phyloP scores from a whole-genome alignment of 1,140 invertebrate genomes.

The Orchesella cincta region DNA sequence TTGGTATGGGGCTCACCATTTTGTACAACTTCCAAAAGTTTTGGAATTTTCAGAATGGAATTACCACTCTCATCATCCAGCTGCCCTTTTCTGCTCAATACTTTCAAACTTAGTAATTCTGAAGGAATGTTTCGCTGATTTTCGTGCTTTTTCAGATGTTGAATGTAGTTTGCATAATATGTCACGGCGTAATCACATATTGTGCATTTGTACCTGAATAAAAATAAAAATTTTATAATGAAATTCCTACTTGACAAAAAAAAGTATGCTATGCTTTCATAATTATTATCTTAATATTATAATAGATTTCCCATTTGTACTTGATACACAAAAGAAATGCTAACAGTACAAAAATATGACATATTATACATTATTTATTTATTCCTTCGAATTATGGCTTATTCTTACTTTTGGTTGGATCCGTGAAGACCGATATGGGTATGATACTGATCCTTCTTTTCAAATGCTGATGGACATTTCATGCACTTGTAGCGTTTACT shows the following conservation, averaged over 20 bases:
- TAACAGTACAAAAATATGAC: neutral
- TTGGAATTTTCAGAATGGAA: constrained; percentile 56
- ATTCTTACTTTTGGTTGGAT: constrained; percentile 65
- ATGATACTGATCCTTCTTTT: constrained; percentile 81
- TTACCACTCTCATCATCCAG: constrained; percentile 37
- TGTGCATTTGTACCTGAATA: constrained; percentile 71
- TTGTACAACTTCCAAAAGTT: constrained; percentile 53
- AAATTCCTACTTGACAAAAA: neutral
- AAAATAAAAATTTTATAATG: constrained; percentile 8
- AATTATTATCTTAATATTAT: no score
- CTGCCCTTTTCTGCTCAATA: constrained; percentile 41
- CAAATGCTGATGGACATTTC: constrained; percentile 85
- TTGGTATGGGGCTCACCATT: constrained; percentile 51
- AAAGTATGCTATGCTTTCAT: no score
- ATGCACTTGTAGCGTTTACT: constrained; percentile 79
- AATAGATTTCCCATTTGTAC: neutral
- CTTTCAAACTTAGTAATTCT: constrained; percentile 59
- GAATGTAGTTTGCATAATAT: constrained; percentile 78
- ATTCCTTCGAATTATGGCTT: neutral
- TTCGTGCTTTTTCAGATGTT: constrained; percentile 76
- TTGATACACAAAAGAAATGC: neutral
- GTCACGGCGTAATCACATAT: constrained; percentile 86
- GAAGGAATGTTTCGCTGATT: constrained; percentile 66
- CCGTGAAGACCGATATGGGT: constrained; percentile 81
- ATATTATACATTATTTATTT: neutral